These are phyloP conservation scores for Latheticus oryzae DNA, from an alignment of 2,888 invertebrate species.

Conservation along the genomic window DNA sequence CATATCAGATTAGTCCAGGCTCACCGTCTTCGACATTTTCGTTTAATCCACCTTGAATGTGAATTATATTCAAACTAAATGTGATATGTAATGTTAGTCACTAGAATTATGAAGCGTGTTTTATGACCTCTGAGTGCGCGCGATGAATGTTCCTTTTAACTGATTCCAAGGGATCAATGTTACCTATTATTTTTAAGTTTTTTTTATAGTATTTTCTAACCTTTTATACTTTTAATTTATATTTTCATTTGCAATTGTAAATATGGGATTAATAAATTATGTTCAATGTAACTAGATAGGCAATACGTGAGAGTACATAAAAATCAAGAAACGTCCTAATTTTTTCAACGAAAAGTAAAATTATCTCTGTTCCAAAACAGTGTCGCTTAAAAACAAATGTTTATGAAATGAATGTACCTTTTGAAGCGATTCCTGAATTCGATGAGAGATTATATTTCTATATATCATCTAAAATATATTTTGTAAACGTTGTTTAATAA, in stretches of 20 bases:
- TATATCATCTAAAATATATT: conserved; percentile 47
- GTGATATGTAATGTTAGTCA: conserved; percentile 53
- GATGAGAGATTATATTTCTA: conserved; percentile 35
- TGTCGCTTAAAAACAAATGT: conserved; percentile 3
- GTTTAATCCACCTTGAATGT: conserved; percentile 36
- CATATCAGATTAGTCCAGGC: conserved; percentile 24
- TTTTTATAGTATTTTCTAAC: conserved; percentile 24
- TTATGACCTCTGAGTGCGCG: conserved; percentile 34
- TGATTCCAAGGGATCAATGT: conserved; percentile 39
- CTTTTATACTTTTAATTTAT: conserved; percentile 26
- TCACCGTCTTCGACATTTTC: conserved; percentile 23
- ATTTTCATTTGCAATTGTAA: background rate
- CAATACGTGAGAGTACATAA: conserved; percentile 27
- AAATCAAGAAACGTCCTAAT: too few relatives aligned
- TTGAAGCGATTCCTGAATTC: conserved; percentile 37
- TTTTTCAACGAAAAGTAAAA: too few relatives aligned
- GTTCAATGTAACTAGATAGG: conserved; percentile 15
- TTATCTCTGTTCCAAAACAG: conserved; percentile 8
- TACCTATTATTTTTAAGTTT: conserved; percentile 24
- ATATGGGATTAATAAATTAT: conserved; percentile 31
- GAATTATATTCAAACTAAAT: conserved; percentile 44
- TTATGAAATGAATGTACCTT: conserved; percentile 39
- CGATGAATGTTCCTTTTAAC: conserved; percentile 16
- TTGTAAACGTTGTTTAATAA: conserved; percentile 54
- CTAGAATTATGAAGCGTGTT: conserved; percentile 41